These are phyloP conservation scores for Cephalopholis sonnerati DNA, from an alignment of 2,113 vertebrate species.

Conservation along the genomic window DNA sequence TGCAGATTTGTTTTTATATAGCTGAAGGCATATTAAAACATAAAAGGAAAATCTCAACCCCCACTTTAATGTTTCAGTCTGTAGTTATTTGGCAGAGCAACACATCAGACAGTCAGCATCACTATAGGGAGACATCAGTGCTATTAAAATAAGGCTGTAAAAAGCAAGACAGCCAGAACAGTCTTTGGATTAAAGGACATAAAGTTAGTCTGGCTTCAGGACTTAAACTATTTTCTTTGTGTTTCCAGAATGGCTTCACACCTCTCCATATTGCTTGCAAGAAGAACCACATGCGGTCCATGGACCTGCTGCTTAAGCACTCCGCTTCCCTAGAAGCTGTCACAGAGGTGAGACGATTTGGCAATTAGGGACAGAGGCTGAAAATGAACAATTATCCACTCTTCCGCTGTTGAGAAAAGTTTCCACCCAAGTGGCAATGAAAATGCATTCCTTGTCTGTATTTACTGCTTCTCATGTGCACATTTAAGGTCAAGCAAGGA, in stretches of 20 bases:
- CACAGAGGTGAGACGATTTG: slow-evolving; percentile 89
- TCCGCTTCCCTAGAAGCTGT: slow-evolving; percentile 96
- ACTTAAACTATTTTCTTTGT: not conserved
- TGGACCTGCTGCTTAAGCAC: slow-evolving; percentile 96
- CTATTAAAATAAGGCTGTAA: not conserved
- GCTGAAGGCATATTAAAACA: not conserved
- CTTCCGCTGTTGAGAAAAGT: not conserved
- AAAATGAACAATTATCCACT: not conserved
- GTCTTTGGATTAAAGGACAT: not conserved
- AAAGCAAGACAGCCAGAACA: not conserved
- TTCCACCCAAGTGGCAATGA: not conserved
- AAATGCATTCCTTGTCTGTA: not conserved
- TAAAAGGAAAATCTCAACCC: not conserved
- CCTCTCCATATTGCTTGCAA: slow-evolving; percentile 98
- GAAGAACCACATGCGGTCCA: slow-evolving; percentile 97
- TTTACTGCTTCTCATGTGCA: not conserved
- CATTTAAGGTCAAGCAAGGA: not conserved
- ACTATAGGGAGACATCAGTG: not conserved
- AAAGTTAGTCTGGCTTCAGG: not conserved
- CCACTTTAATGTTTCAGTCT: not conserved
- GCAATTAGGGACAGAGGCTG: not conserved
- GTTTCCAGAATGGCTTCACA: slow-evolving; percentile 94
- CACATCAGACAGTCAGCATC: not conserved
- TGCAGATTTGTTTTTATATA: not conserved
- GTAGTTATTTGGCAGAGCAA: not conserved